Evolutionary conservation across 53 echinoderm and acorn worm species (phyloP).

Genomic region (Stichopus horrens): DNA sequence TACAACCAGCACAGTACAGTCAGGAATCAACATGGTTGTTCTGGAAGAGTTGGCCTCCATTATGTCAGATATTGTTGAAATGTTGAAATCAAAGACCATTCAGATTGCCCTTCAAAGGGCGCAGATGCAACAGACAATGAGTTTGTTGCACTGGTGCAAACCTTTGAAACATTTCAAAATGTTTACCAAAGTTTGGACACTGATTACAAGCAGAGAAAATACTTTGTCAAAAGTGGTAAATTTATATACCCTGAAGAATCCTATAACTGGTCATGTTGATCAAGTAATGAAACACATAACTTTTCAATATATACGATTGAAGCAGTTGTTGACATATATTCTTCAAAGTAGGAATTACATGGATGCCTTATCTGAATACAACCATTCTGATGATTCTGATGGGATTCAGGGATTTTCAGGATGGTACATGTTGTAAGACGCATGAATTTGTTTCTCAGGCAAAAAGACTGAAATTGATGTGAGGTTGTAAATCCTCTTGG

Average conservation of each 20-base stretch:
- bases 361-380: not conserved
- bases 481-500: constrained; percentile 22
- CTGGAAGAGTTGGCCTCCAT: constrained; percentile 1
- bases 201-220: constrained; percentile 58
- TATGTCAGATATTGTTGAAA: constrained; percentile 17
- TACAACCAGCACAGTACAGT: constrained; percentile 11
- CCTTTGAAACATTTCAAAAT: constrained; percentile 23
- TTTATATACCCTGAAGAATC: constrained; percentile 49
- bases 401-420: constrained; percentile 12
- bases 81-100: constrained; percentile 13
- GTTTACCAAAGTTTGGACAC: constrained; percentile 43
- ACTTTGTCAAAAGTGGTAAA: constrained; percentile 41
- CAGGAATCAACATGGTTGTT: constrained; percentile 1
- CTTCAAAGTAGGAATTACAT: constrained; percentile 41
- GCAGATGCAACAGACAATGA: constrained; percentile 5
- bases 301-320: constrained; percentile 55
- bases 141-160: constrained; percentile 3
- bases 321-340: constrained; percentile 31
- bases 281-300: constrained; percentile 54
- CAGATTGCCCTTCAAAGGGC: not conserved
- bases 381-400: not conserved
- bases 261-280: constrained; percentile 52
- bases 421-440: not conserved
- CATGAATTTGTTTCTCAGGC: constrained; percentile 4
- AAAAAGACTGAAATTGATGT: not conserved